Conservation (phyloP, 37 sponge, comb jelly and placozoan genomes). For the Amphimedon queenslandica region DNA sequence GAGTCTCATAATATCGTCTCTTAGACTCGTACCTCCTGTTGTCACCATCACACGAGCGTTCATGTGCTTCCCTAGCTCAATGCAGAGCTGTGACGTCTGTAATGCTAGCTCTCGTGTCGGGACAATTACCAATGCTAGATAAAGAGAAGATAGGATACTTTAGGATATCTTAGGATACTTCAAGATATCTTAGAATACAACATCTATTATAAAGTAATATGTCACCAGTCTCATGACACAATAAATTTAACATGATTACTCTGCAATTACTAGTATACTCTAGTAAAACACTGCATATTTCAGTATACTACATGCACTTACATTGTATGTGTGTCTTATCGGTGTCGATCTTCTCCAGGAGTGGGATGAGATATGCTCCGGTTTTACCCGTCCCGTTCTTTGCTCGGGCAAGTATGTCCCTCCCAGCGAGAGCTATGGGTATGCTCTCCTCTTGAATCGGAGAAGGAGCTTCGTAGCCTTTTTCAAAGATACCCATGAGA, state of each 20-base stretch:
- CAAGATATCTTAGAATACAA: too few relatives aligned
- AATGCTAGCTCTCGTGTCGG: constrained; percentile 96
- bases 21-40: constrained; percentile 93
- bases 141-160: neutral
- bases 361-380: constrained; percentile 95
- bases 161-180: too few relatives aligned
- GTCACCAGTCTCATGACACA: too few relatives aligned
- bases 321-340: constrained; percentile 76
- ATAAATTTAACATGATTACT: too few relatives aligned
- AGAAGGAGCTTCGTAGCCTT: constrained; percentile 95
- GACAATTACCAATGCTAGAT: constrained; percentile 85
- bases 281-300: too few relatives aligned
- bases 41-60: constrained; percentile 91
- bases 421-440: constrained; percentile 86
- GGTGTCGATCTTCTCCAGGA: constrained; percentile 83
- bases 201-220: too few relatives aligned
- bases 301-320: too few relatives aligned
- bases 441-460: constrained; percentile 99
- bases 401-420: constrained; percentile 89
- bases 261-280: too few relatives aligned
- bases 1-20: constrained; percentile 96
- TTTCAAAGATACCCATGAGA: constrained; percentile 98
- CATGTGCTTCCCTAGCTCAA: constrained; percentile 91
- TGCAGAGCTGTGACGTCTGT: constrained; percentile 95
- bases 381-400: constrained; percentile 99